These are phyloP conservation scores for Yasuhikotakia modesta DNA, from an alignment of 2,797 vertebrate genomes.

Conservation along the genomic window DNA sequence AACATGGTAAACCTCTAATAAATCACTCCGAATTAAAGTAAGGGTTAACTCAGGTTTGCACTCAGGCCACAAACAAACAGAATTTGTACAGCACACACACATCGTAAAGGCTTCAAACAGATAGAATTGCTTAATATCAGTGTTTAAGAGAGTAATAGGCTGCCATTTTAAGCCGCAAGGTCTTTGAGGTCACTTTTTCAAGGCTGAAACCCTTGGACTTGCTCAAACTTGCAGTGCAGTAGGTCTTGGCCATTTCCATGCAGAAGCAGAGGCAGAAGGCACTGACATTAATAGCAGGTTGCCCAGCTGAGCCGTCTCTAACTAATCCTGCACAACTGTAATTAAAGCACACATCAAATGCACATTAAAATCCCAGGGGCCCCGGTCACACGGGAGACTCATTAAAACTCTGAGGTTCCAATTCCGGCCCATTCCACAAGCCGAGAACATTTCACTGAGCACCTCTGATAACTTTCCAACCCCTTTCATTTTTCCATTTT, in stretches of 20 bases:
- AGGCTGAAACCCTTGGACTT: conserved; percentile 17
- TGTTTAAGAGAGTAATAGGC: conserved; percentile 32
- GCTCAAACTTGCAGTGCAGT: conserved; percentile 52
- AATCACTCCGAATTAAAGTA: conserved; percentile 7
- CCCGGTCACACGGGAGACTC: conserved; percentile 44
- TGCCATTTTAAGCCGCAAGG: conserved; percentile 30
- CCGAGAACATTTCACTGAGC: too few species aligned
- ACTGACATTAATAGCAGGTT: conserved; percentile 56
- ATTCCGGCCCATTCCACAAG: conserved; percentile 48
- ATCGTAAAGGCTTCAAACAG: conserved; percentile 28
- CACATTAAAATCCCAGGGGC: conserved; percentile 55
- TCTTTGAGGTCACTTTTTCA: conserved; percentile 48
- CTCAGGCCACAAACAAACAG: conserved; percentile 14
- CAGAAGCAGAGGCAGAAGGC: conserved; percentile 45
- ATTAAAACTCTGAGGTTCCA: conserved; percentile 41
- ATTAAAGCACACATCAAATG: conserved; percentile 65
- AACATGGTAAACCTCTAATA: neutral
- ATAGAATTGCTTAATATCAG: conserved; percentile 31
- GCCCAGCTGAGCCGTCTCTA: conserved; percentile 52
- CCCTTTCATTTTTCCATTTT: conserved; percentile 47
- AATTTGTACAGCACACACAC: conserved; percentile 16
- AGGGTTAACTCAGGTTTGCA: conserved; percentile 14
- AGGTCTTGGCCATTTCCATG: conserved; percentile 48
- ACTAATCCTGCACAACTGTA: conserved; percentile 55
- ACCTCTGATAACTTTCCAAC: conserved; percentile 52